These are phyloP conservation scores for Archips xylosteana DNA, from an alignment of 2,888 invertebrate species.

Conservation along the genomic window DNA sequence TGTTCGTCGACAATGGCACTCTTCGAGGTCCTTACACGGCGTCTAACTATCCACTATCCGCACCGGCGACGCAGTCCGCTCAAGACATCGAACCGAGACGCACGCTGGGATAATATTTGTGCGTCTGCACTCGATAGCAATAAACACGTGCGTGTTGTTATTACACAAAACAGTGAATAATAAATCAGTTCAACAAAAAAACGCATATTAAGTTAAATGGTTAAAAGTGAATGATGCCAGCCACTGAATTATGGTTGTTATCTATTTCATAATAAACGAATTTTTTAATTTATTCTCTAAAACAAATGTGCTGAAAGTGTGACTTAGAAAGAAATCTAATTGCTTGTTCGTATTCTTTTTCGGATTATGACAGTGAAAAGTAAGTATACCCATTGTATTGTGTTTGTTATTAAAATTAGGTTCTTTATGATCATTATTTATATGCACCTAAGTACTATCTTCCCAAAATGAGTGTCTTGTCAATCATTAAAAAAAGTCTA, in stretches of 20 bases:
- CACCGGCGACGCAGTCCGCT: conserved; percentile 57
- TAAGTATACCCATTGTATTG: neutral
- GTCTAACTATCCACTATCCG: conserved; percentile 43
- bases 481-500: neutral
- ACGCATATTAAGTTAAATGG: neutral
- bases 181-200: neutral
- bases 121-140: neutral
- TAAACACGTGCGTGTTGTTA: conserved; percentile 33
- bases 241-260: neutral
- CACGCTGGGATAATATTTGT: conserved; percentile 47
- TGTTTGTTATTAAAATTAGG: neutral
- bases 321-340: neutral
- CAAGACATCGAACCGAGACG: conserved; percentile 49
- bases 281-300: neutral
- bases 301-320: conserved; percentile 25
- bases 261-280: neutral
- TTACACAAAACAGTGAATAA: conserved; percentile 17
- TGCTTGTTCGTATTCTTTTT: neutral
- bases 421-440: neutral
- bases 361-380: conserved; percentile 28
- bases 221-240: conserved; percentile 12
- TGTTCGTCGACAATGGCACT: conserved; percentile 45
- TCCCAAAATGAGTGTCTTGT: neutral
- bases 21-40: conserved; percentile 61
- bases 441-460: no score